Conservation (phyloP, 1,140 invertebrate species). For the Papilio helenus region DNA sequence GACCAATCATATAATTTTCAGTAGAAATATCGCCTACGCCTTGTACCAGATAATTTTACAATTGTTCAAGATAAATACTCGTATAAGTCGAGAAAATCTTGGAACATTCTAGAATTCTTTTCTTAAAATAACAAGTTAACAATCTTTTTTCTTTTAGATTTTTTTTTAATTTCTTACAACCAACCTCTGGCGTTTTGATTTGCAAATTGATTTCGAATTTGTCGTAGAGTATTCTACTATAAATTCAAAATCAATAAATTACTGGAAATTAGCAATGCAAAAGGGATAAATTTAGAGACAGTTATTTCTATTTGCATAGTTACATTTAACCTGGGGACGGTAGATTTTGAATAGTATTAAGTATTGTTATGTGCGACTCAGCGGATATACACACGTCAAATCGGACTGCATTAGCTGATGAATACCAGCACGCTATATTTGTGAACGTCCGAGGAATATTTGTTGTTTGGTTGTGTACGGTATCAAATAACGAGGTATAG, state of each 20-base stretch:
- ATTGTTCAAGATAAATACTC: background rate
- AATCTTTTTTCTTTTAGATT: too few species aligned
- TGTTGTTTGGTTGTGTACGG: background rate
- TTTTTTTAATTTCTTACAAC: too few species aligned
- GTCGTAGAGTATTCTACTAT: too few species aligned
- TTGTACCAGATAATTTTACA: background rate
- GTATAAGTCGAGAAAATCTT: background rate
- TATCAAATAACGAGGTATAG: background rate
- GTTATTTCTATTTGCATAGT: background rate
- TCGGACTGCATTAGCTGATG: slow-evolving; percentile 4
- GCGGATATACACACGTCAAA: background rate
- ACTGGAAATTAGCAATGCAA: background rate
- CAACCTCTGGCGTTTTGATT: too few species aligned
- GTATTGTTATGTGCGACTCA: background rate
- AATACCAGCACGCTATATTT: background rate
- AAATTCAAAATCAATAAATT: too few species aligned
- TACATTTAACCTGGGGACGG: background rate
- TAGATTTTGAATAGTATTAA: too few species aligned
- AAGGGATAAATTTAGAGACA: background rate
- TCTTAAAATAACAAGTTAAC: too few species aligned
- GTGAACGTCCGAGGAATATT: background rate
- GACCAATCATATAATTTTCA: slow-evolving; percentile 21
- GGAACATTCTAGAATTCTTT: background rate
- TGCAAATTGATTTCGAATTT: too few species aligned
- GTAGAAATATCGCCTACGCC: background rate